Evolutionary conservation across 2,888 invertebrate genomes (phyloP), one percentile per base, ranked within the genome.

Genomic region (Ephialtes manifestator): DNA sequence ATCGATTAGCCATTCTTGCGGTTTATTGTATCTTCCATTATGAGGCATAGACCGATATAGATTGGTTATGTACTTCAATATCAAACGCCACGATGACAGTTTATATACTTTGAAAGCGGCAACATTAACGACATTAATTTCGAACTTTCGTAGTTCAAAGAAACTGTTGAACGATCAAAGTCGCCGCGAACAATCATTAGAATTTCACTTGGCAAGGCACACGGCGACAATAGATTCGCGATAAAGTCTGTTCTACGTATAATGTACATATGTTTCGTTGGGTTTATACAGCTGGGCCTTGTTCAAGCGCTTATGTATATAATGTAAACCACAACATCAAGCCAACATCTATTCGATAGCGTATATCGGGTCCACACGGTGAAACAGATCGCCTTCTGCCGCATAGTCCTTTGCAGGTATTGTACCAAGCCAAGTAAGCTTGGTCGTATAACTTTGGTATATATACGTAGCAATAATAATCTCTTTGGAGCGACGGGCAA

Each of bases 391-490:
- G 31, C 63, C n/a, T 39, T 39, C 65, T 65, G 39, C 39, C 20
- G 43, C 39, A 63, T n/a, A 63, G 31, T 39, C 39, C 63, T n/a
- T n/a, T n/a, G 63, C 63, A 35, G 24, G 43, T 58, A 39, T 24
- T 39, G 72, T 58, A 53, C 18, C 31, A 18, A 2, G 31, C n/a
- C 63, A 18, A 18, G 63, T 63, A 15, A 63, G 18, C 63, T 63
- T 63, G n/a, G 13, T 39, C 63, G 18, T 63, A 15, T 35, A 35
- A 63, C 31, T 35, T 35, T 8, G 43, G 24, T 46, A 15, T 60
- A 68, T 78, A 77, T 70, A 75, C 24, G 71, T 43, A 55, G 79
- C 79, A 68, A 86, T 80, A 86, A 82, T 84, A 80, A 86, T 86
- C 82, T 77, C 77, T 82, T 79, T 80, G 53, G 67, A 71, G 58